These are phyloP conservation scores for Cossypha heuglini DNA, from an alignment of 2,797 vertebrate genomes.

Conservation along the genomic window DNA sequence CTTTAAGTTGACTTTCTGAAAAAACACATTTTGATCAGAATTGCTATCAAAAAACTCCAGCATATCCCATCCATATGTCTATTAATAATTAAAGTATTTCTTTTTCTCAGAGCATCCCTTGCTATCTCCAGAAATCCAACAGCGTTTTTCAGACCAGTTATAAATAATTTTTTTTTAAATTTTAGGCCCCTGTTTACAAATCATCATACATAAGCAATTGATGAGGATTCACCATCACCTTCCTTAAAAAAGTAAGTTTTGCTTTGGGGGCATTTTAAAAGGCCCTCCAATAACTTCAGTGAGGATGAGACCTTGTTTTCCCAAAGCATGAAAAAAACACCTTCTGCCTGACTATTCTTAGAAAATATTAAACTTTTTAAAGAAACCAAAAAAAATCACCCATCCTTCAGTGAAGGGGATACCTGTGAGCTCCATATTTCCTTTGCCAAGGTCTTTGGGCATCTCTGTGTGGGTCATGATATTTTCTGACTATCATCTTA, in stretches of 20 bases:
- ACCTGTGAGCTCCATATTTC: not conserved
- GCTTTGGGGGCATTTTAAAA: not conserved
- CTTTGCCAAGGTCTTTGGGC: not conserved
- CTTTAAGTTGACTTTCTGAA: not conserved
- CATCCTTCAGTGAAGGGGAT: not conserved
- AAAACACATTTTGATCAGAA: not conserved
- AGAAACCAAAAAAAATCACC: not conserved
- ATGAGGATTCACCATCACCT: not conserved
- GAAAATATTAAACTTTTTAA: not conserved
- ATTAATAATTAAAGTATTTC: not conserved
- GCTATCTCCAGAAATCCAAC: not conserved
- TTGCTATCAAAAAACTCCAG: not conserved
- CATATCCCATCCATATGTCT: not conserved
- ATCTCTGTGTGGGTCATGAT: not conserved
- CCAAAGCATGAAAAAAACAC: not conserved
- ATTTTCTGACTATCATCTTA: not conserved
- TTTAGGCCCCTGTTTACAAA: not conserved
- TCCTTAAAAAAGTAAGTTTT: not conserved
- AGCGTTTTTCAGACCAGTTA: not conserved
- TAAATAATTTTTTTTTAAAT: not conserved
- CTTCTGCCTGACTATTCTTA: not conserved
- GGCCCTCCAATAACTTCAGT: not conserved
- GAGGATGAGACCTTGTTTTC: not conserved
- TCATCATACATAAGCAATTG: not conserved
- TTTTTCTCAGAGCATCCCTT: not conserved